A percentile compares a stretch with the other conserved stretches of the same genome.
These are phyloP conservation scores for Diabrotica balteata DNA, from an alignment of 2,888 invertebrate genomes.

Conservation along the genomic window DNA sequence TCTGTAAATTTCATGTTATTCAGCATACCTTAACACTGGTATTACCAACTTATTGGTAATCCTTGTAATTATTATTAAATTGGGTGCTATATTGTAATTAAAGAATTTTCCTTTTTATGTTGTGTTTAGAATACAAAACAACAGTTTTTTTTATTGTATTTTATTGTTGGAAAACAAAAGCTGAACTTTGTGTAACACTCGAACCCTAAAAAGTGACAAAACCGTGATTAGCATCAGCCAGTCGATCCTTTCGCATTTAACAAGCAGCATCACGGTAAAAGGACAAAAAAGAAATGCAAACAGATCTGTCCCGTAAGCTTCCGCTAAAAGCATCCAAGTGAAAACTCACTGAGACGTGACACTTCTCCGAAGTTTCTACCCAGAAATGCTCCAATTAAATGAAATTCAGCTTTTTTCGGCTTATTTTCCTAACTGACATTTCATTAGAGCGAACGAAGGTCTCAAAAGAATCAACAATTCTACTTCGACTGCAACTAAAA, in stretches of 20 bases:
- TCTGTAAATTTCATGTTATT: too few species aligned
- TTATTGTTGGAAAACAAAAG: too few species aligned
- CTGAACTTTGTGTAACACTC: too few species aligned
- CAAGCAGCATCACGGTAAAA: background rate
- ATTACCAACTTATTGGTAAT: too few species aligned
- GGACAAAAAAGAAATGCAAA: background rate
- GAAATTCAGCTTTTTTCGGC: slow-evolving; percentile 19
- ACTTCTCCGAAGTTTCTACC: slow-evolving; percentile 16
- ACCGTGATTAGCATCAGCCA: too few species aligned
- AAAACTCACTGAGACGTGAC: slow-evolving; percentile 19
- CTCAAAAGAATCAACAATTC: slow-evolving; percentile 8
- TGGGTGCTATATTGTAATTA: too few species aligned
- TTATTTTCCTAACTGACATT: slow-evolving; percentile 25
- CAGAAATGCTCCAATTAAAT: slow-evolving; percentile 24
- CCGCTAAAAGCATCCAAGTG: slow-evolving; percentile 9
- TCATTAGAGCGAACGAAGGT: slow-evolving; percentile 15
- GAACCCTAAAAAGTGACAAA: too few species aligned
- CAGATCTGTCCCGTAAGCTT: slow-evolving; percentile 4
- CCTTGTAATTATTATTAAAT: too few species aligned
- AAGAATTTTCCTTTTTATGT: too few species aligned
- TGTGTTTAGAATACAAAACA: too few species aligned
- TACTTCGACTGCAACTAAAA: background rate
- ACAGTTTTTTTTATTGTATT: too few species aligned
- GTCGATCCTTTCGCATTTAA: background rate
- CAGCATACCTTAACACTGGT: too few species aligned